Evolutionary conservation across 2,797 vertebrate genomes (phyloP).

Genomic region (Anolis apletophallus): DNA sequence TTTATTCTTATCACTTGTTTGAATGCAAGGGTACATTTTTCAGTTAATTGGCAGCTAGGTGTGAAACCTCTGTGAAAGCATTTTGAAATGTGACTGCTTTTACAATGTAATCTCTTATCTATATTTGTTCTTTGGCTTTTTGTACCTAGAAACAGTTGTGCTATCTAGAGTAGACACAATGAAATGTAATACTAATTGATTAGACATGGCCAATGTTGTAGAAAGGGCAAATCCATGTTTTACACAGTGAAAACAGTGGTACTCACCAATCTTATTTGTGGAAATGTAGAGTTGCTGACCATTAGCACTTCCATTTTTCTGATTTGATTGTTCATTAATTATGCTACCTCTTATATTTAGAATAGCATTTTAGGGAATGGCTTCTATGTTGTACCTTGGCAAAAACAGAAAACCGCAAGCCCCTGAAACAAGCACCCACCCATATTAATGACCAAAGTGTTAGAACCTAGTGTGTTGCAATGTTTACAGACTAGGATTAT

Average conservation of each 20-base stretch:
- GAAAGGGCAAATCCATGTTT: background rate
- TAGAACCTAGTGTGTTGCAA: background rate
- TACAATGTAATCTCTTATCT: constrained; percentile 11
- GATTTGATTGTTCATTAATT: background rate
- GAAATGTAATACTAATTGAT: constrained; percentile 27
- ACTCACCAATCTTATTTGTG: background rate
- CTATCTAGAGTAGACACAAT: background rate
- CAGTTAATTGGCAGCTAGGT: constrained; percentile 25
- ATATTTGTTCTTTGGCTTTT: constrained; percentile 36
- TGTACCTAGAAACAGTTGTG: constrained; percentile 4
- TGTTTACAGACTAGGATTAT: background rate
- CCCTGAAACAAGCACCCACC: too few relatives aligned
- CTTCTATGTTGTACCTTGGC: too few relatives aligned
- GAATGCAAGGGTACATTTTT: constrained; percentile 7
- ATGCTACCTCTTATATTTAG: background rate
- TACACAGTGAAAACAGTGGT: background rate
- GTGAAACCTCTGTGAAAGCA: constrained; percentile 7
- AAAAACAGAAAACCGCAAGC: too few relatives aligned
- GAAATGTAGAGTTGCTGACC: background rate
- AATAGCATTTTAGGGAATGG: background rate
- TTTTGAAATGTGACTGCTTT: constrained; percentile 37
- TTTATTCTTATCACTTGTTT: constrained; percentile 13
- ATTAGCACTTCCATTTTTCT: background rate
- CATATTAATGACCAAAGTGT: too few relatives aligned
- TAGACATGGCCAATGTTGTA: constrained; percentile 11